These are phyloP conservation scores for Pygmarrhopalites habei DNA, from an alignment of 1,140 invertebrate genomes.

Conservation along the genomic window DNA sequence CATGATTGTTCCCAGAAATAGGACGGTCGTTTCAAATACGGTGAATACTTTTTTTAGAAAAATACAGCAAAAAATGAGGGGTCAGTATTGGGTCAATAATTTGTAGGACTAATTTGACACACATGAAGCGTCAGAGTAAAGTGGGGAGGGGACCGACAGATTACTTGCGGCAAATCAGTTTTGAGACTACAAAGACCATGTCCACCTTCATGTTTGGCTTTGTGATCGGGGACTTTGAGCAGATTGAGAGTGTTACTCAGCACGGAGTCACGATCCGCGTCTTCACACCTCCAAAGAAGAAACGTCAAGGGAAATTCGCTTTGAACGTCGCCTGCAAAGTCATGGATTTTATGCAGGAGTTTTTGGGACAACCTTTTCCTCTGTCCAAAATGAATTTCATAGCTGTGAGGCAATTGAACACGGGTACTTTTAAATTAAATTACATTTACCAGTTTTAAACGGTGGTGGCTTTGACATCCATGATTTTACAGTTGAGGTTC, in stretches of 20 bases:
- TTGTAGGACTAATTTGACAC: background rate
- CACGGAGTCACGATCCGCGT: background rate
- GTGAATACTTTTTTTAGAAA: background rate
- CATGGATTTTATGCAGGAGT: background rate
- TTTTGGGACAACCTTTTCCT: background rate
- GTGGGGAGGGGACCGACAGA: background rate
- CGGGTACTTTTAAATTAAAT: background rate
- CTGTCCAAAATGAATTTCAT: background rate
- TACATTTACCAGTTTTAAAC: background rate
- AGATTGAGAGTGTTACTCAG: background rate
- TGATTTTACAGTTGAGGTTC: no score
- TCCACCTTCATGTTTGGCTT: background rate
- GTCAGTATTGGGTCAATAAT: background rate
- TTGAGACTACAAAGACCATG: background rate
- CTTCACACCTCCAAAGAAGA: background rate
- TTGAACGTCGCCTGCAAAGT: background rate
- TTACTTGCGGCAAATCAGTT: background rate
- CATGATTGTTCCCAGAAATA: background rate
- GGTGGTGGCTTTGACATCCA: no score
- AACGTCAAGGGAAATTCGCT: background rate
- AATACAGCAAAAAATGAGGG: background rate
- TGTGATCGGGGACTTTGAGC: background rate
- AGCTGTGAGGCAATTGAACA: background rate
- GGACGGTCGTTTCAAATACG: background rate
- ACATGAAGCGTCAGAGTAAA: background rate